Evolutionary conservation across 1,140 invertebrate species (phyloP).

Genomic region (Reticulitermes speratus): DNA sequence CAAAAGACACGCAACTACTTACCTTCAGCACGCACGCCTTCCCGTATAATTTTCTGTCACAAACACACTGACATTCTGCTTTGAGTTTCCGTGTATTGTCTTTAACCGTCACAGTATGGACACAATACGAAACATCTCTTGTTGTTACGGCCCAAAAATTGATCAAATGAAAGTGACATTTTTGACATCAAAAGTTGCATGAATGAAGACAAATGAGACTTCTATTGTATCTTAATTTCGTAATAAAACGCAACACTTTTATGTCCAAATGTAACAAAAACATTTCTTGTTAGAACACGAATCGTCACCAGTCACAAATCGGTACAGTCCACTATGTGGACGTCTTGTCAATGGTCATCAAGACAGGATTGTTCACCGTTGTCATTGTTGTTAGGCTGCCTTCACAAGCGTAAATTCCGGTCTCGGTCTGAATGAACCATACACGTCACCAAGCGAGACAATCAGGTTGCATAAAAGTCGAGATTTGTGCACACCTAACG

Average conservation of each 20-base stretch:
- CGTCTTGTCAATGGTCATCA: not conserved
- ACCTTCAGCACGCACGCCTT: not conserved
- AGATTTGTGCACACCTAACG: not conserved
- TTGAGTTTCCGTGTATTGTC: not conserved
- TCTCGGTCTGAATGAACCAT: not conserved
- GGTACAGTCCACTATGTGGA: not conserved
- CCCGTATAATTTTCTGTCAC: not conserved
- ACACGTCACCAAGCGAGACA: not conserved
- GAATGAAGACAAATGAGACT: not conserved
- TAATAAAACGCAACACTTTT: slow-evolving; percentile 8
- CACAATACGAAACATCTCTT: not conserved
- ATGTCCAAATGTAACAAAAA: not conserved
- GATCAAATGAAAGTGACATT: not conserved
- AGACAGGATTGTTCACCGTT: not conserved
- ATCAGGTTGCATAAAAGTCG: not conserved
- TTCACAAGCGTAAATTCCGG: not conserved
- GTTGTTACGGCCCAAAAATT: not conserved
- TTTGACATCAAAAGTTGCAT: not conserved
- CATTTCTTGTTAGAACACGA: not conserved
- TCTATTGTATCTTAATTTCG: not conserved
- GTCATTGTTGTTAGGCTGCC: not conserved
- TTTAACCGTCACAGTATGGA: not conserved
- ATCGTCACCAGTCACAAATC: not conserved
- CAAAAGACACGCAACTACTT: no score
- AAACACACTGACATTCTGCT: not conserved